Percentiles rank a stretch among this genome's conserved stretches.
Evolutionary conservation across 2,888 invertebrate species (phyloP).

Genomic region (Venusia cambrica): DNA sequence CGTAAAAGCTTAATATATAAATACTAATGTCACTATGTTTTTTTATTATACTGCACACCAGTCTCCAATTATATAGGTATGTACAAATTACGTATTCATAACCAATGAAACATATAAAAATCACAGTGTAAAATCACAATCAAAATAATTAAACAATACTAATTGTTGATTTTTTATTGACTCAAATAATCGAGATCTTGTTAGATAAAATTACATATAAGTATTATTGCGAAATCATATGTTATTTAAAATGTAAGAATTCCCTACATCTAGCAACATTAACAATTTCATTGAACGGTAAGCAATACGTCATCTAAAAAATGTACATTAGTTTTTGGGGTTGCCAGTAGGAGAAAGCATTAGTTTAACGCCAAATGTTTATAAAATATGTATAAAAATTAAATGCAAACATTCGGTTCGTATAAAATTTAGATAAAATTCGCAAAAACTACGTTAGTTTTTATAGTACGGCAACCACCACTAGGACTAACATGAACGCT

Average conservation of each 20-base stretch:
- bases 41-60: slow-evolving; percentile 47
- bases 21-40: slow-evolving; percentile 22
- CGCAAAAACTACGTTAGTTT: slow-evolving; percentile 31
- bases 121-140: slow-evolving; percentile 65
- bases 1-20: slow-evolving; percentile 26
- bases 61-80: slow-evolving; percentile 51
- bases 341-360: slow-evolving; percentile 57
- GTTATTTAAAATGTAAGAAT: slow-evolving; percentile 55
- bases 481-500: slow-evolving; percentile 52
- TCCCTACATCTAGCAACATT: slow-evolving; percentile 67
- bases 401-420: slow-evolving; percentile 62
- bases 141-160: slow-evolving; percentile 37
- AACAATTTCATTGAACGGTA: slow-evolving; percentile 70
- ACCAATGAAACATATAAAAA: slow-evolving; percentile 40
- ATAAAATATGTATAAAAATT: slow-evolving; percentile 57
- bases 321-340: slow-evolving; percentile 45
- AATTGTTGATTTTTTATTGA: slow-evolving; percentile 37
- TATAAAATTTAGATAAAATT: slow-evolving; percentile 41
- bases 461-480: slow-evolving; percentile 56
- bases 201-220: slow-evolving; percentile 64
- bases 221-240: slow-evolving; percentile 67
- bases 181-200: slow-evolving; percentile 56
- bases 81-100: slow-evolving; percentile 40
- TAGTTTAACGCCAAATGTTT: slow-evolving; percentile 35
- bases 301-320: slow-evolving; percentile 69